Evolutionary conservation across 2,797 vertebrate species (phyloP).

Genomic region (Diglossa cyanea): DNA sequence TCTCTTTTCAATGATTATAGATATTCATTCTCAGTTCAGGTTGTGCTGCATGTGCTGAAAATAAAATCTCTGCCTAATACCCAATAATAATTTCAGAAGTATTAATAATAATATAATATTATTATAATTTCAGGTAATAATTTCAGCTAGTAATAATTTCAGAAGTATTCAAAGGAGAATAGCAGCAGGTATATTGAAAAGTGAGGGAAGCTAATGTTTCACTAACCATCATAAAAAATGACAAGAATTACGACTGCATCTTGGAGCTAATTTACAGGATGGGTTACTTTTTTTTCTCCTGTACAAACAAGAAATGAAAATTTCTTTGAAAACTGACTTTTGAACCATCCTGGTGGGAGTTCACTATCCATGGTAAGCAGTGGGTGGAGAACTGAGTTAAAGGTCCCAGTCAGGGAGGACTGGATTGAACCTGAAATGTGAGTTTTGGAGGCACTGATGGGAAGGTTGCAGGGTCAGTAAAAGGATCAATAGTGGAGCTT

Average conservation of each 20-base stretch:
- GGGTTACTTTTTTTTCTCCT: fast-evolving
- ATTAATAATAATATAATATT: no score
- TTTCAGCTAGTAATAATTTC: neutral
- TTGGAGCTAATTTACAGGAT: neutral
- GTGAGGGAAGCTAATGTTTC: neutral
- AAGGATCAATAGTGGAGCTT: neutral
- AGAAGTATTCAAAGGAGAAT: neutral
- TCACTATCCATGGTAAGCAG: neutral
- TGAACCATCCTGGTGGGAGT: neutral
- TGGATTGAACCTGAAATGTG: neutral
- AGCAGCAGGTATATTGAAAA: neutral
- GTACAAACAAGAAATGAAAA: neutral
- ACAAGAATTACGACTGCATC: neutral
- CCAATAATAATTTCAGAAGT: no score
- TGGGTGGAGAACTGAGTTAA: neutral
- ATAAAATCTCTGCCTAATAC: neutral
- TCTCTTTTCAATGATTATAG: neutral
- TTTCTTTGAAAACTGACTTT: neutral
- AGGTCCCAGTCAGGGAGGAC: neutral
- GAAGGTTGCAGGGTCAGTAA: neutral
- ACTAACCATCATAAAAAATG: neutral
- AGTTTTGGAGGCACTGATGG: neutral
- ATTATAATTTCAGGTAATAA: no score
- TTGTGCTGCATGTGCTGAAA: neutral
- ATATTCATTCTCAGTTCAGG: neutral